phyloP scores from a whole-genome alignment of 2,113 vertebrate species.

The Corythornis vintsioides region DNA sequence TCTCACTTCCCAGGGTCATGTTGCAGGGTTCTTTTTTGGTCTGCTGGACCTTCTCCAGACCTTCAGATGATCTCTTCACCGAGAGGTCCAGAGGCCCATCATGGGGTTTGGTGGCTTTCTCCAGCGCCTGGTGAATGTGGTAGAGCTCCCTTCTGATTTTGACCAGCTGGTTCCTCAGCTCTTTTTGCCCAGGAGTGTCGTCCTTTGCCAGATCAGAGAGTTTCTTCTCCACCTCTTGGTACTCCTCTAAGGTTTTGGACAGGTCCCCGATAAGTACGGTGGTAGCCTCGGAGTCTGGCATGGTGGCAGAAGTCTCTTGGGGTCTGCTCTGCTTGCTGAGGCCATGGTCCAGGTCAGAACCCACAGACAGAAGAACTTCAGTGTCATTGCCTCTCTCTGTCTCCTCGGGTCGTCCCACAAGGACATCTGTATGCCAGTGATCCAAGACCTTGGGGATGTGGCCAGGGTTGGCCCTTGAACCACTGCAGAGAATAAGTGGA shows the following conservation, averaged over 20 bases:
- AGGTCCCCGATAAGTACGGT: constrained; percentile 84
- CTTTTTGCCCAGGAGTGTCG: constrained; percentile 81
- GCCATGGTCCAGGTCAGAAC: neutral
- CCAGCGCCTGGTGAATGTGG: constrained; percentile 89
- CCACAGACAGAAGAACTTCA: constrained; percentile 37
- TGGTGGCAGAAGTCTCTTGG: neutral
- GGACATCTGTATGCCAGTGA: constrained; percentile 63
- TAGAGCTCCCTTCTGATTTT: constrained; percentile 92
- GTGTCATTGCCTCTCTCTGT: constrained; percentile 21
- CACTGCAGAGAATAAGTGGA: constrained; percentile 8
- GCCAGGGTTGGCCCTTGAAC: constrained; percentile 29
- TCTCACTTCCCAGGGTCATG: neutral
- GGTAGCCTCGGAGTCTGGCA: constrained; percentile 66
- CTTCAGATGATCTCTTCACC: constrained; percentile 75
- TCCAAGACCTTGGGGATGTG: constrained; percentile 58
- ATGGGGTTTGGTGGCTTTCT: constrained; percentile 75
- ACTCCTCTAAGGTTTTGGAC: constrained; percentile 88
- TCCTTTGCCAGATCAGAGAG: constrained; percentile 83
- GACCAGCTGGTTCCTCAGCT: constrained; percentile 89
- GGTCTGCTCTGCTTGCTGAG: constrained; percentile 36
- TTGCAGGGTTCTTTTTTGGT: constrained; percentile 50
- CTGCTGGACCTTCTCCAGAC: constrained; percentile 40
- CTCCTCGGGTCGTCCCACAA: constrained; percentile 30
- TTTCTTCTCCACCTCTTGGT: constrained; percentile 86
- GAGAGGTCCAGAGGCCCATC: constrained; percentile 93